Evolutionary conservation across 2,797 vertebrate genomes (phyloP).

Genomic region (Muscicapa striata): DNA sequence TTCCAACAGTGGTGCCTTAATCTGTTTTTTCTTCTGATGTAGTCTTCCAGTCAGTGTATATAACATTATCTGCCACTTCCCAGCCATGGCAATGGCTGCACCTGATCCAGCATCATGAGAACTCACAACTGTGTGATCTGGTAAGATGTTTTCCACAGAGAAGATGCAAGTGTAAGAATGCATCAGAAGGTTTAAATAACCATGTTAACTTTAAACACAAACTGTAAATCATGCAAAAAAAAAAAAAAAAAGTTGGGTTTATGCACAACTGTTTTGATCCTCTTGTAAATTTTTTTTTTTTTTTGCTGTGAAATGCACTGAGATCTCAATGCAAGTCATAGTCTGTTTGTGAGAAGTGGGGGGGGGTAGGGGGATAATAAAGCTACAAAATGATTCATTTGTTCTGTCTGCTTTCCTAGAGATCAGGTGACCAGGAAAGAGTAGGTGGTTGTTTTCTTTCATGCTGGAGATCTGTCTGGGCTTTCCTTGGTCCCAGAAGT

Average conservation of each 20-base stretch:
- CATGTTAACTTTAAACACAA: constrained; percentile 57
- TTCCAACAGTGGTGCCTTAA: constrained; percentile 89
- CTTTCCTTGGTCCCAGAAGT: neutral
- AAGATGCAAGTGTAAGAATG: constrained; percentile 51
- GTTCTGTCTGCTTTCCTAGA: constrained; percentile 68
- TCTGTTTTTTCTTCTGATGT: constrained; percentile 77
- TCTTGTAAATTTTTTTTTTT: constrained; percentile 68
- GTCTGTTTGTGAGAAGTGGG: constrained; percentile 71
- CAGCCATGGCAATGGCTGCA: constrained; percentile 48
- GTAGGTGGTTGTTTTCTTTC: neutral
- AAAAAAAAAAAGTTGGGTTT: constrained; percentile 62
- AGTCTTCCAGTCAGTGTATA: constrained; percentile 82
- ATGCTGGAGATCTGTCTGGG: neutral
- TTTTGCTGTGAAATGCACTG: constrained; percentile 90
- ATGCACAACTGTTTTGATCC: constrained; percentile 74
- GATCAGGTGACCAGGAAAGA: constrained; percentile 11
- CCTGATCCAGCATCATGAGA: constrained; percentile 62
- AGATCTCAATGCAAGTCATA: constrained; percentile 79
- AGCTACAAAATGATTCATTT: constrained; percentile 68
- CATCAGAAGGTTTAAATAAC: constrained; percentile 61
- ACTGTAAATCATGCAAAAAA: constrained; percentile 63
- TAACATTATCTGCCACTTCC: constrained; percentile 61
- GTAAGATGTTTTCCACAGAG: constrained; percentile 54
- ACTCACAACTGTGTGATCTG: constrained; percentile 58
- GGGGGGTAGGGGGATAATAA: constrained; percentile 70